Conservation (phyloP, 2,113 vertebrate species). For the Pseudorectes ferrugineus region DNA sequence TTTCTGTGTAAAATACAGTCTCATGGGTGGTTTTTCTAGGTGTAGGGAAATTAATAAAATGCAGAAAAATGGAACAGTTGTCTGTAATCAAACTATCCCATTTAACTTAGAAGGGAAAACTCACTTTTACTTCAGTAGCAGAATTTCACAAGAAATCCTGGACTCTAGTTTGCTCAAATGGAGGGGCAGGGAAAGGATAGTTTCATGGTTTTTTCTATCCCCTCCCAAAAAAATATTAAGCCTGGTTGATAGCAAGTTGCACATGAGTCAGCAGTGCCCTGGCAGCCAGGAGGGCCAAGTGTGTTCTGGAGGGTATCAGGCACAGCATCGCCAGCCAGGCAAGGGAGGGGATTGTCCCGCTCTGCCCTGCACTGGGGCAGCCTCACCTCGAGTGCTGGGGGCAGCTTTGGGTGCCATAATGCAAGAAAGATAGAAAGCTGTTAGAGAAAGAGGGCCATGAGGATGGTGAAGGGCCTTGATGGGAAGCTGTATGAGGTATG, state of each 20-base stretch:
- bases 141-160: background rate
- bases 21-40: fast-evolving
- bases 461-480: background rate
- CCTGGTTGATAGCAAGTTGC: too few relatives aligned
- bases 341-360: background rate
- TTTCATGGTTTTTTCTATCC: background rate
- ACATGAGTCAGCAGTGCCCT: fast-evolving
- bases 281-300: fast-evolving
- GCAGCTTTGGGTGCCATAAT: fast-evolving
- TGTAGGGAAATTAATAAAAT: background rate
- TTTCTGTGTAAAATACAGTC: background rate
- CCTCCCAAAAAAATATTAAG: background rate
- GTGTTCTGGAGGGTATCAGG: fast-evolving
- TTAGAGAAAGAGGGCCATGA: background rate
- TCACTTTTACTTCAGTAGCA: background rate
- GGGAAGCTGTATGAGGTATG: fast-evolving
- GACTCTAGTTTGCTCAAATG: background rate
- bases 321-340: fast-evolving
- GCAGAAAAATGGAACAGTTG: background rate
- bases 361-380: fast-evolving
- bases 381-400: background rate
- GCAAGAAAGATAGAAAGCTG: background rate
- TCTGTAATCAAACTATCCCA: background rate
- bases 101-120: background rate
- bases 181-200: background rate